These are phyloP conservation scores for Drosophila austrosaltans DNA, from an alignment of 2,888 invertebrate genomes.

Conservation along the genomic window DNA sequence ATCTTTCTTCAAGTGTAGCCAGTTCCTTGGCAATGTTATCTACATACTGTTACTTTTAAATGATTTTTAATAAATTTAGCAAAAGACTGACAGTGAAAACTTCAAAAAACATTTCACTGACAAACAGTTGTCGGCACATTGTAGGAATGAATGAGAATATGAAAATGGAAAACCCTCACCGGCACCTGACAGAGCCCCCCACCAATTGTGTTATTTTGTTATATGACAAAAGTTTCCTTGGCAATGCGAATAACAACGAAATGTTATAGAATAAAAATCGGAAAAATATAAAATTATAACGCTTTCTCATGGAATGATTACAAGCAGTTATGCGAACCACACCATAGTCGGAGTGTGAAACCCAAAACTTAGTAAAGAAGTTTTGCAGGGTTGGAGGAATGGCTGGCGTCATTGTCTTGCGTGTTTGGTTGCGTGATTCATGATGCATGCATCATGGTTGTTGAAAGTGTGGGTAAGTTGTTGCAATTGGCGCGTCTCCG, in stretches of 20 bases:
- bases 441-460: conserved; percentile 39
- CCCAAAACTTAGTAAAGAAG: conserved; percentile 25
- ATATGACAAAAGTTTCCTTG: conserved; percentile 72
- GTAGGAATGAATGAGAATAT: conserved; percentile 7
- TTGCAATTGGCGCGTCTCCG: conserved; percentile 58
- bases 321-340: conserved; percentile 50
- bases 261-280: background rate
- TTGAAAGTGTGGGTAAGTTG: conserved; percentile 28
- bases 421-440: conserved; percentile 66
- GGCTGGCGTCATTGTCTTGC: conserved; percentile 66
- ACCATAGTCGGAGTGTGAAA: conserved; percentile 62
- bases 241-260: conserved; percentile 62
- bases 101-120: conserved; percentile 37
- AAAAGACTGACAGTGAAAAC: conserved; percentile 30
- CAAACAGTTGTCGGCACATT: conserved; percentile 49
- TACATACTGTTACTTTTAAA: conserved; percentile 18
- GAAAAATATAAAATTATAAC: conserved; percentile 43
- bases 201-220: conserved; percentile 46
- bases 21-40: background rate
- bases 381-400: conserved; percentile 9
- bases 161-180: conserved; percentile 11
- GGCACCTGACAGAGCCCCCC: conserved; percentile 39
- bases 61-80: conserved; percentile 46
- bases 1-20: conserved; percentile 2
- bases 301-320: conserved; percentile 39